Evolutionary conservation across 2,113 vertebrate species (phyloP).

Genomic region (Protobothrops mucrosquamatus): DNA sequence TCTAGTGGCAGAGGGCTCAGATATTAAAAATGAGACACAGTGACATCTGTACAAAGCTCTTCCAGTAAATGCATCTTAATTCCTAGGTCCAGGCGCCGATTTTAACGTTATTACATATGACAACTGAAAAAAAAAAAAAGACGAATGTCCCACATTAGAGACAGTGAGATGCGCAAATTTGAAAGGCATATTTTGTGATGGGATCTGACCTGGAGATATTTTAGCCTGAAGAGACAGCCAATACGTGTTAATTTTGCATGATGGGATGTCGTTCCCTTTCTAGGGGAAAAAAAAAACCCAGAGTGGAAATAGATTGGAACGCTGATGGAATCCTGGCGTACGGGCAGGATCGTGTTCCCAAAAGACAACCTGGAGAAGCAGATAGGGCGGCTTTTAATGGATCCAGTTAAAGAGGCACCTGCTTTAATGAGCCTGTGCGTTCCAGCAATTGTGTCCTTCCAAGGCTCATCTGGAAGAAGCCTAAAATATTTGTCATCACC

Average conservation of each 20-base stretch:
- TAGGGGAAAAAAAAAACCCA: constrained; percentile 18
- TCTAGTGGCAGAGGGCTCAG: not conserved
- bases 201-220: constrained; percentile 49
- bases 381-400: too few species aligned
- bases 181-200: not conserved
- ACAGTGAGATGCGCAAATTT: not conserved
- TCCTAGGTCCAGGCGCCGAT: not conserved
- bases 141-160: not conserved
- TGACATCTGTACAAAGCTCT: not conserved
- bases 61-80: not conserved
- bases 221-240: constrained; percentile 42
- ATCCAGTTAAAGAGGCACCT: too few species aligned
- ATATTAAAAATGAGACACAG: not conserved
- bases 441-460: too few species aligned
- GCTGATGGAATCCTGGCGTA: constrained; percentile 48
- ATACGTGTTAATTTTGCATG: constrained; percentile 36
- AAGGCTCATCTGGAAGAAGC: too few species aligned
- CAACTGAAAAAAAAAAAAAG: not conserved
- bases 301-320: constrained; percentile 35
- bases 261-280: constrained; percentile 39
- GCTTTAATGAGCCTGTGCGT: too few species aligned
- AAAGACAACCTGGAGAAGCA: not conserved
- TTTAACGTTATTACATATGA: not conserved
- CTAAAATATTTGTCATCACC: too few species aligned
- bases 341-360: not conserved